Conservation (phyloP, 2,113 vertebrate genomes). For the Apodemus speciosus region DNA sequence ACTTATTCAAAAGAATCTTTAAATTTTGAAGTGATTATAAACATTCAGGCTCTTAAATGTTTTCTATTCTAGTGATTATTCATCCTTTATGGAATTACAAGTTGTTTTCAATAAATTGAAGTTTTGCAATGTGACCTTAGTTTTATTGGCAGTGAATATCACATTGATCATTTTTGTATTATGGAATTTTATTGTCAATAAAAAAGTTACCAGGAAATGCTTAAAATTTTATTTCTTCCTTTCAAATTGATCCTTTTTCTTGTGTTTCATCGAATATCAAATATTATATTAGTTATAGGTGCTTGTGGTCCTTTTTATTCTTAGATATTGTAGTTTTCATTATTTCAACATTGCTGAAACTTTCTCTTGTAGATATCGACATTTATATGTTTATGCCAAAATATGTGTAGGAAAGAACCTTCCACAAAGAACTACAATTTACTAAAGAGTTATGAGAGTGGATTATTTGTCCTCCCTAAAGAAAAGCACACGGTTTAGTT, state of each 20-base stretch:
- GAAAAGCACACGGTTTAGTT: background rate
- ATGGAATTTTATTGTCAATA: background rate
- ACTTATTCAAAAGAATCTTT: background rate
- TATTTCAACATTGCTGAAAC: background rate
- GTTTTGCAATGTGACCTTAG: background rate
- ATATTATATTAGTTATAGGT: background rate
- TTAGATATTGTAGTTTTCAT: background rate
- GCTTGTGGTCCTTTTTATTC: background rate
- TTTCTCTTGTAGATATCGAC: background rate
- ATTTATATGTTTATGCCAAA: background rate
- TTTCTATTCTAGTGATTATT: background rate
- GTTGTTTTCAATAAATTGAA: background rate
- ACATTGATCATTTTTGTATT: background rate
- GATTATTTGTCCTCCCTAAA: background rate
- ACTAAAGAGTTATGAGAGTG: background rate
- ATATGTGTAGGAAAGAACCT: background rate
- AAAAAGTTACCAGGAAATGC: background rate
- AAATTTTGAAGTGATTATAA: background rate
- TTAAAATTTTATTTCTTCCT: background rate
- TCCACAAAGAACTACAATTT: background rate
- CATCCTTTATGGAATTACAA: background rate
- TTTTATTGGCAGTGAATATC: background rate
- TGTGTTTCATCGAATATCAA: background rate
- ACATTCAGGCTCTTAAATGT: background rate
- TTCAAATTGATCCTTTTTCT: background rate